phyloP scores from a whole-genome alignment of 2,888 invertebrate genomes.

The Macropis europaea region DNA sequence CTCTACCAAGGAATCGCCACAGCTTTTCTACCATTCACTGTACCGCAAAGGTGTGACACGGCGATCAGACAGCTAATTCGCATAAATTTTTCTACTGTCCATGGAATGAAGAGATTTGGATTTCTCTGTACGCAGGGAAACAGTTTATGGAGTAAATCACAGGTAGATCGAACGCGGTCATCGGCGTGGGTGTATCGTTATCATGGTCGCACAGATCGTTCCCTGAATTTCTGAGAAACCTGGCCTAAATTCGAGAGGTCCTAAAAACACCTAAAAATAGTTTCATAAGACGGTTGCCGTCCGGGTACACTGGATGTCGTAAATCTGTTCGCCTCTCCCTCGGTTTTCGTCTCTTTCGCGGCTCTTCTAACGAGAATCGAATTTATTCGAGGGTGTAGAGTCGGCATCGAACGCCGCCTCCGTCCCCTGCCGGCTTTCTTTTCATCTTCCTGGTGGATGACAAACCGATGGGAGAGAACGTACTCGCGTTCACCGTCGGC shows the following conservation, averaged over 20 bases:
- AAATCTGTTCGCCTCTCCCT: constrained; percentile 51
- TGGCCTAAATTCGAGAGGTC: constrained; percentile 58
- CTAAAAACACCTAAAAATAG: constrained; percentile 59
- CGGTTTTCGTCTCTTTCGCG: constrained; percentile 35
- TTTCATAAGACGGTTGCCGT: constrained; percentile 54
- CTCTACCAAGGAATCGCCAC: too few relatives aligned
- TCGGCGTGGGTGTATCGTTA: constrained; percentile 30
- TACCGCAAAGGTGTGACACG: too few relatives aligned
- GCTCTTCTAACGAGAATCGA: constrained; percentile 41
- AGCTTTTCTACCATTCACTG: too few relatives aligned
- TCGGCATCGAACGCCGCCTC: constrained; percentile 10
- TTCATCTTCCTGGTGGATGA: not conserved
- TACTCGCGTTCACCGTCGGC: not conserved
- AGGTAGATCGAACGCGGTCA: constrained; percentile 25
- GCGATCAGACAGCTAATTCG: too few relatives aligned
- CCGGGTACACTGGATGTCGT: constrained; percentile 53
- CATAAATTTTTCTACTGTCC: too few relatives aligned
- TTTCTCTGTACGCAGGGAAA: too few relatives aligned
- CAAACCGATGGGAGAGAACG: not conserved
- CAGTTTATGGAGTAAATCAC: constrained; percentile 3
- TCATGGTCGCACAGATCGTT: constrained; percentile 37
- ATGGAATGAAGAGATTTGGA: too few relatives aligned
- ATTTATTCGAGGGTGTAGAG: constrained; percentile 27
- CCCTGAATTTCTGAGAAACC: constrained; percentile 49
- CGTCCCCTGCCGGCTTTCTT: not conserved